Evolutionary conservation across 1,140 invertebrate genomes (phyloP), one percentile per base, ranked within the genome.

Genomic region (Drosophila quadrilineata): DNA sequence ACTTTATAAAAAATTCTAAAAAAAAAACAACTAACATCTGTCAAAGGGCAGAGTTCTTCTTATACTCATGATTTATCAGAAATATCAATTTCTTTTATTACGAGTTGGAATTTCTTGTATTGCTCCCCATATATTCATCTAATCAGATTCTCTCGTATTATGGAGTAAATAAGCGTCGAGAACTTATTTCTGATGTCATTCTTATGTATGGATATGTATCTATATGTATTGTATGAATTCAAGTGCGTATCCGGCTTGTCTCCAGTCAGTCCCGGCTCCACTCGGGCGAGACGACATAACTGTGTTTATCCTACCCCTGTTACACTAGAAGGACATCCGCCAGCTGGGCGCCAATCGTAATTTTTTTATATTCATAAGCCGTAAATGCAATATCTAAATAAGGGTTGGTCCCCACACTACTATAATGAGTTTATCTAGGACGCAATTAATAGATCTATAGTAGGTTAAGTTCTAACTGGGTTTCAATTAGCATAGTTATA

Each of bases 201-300:
- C n/a, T n/a, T n/a, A n/a, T n/a, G n/a, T n/a, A n/a, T n/a, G n/a
- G n/a, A n/a, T n/a, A 21, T 40, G 14, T 53, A 50, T 45, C 4
- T 33, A 14, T 19, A 12, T 35, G 21, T 58, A 31, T 50, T 12
- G n/a, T n/a, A n/a, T 28, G 10, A 54, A 31, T 45, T 26, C 8
- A 43, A 65, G 46, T 48, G 40, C 31, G 26, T 52, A 35, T 53
- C 43, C n/a, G 4, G 6, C 19, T n/a, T 45, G 73, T 62, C 79
- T 58, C 77, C 77, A 73, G 52, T 38, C 41, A 22, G 77, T 77
- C 73, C 70, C 60, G 79, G 69, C 79, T 65, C 77, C 79, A 56
- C 29, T 57, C 60, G 48, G 77, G 62, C 77, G 77, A 35, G 74
- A 74, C 79, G 43, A 49, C 36, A 48, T 59, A 66, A 75, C 63